phyloP scores from a whole-genome alignment of 2,113 vertebrate species.

The Ophiodon elongatus region DNA sequence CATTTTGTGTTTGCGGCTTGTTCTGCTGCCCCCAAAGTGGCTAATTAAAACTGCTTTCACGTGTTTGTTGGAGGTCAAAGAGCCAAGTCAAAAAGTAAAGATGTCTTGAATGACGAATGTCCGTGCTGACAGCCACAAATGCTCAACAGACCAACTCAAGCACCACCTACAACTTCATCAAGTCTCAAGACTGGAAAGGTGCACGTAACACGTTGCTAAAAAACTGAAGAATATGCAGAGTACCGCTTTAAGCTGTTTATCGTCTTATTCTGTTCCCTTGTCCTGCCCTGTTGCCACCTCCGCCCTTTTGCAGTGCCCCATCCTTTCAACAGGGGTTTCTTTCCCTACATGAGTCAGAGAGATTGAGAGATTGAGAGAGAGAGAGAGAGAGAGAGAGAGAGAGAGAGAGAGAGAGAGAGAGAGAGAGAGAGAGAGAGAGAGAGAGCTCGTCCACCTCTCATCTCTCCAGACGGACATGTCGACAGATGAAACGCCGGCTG shows the following conservation, averaged over 20 bases:
- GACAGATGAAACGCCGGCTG: slow-evolving; percentile 66
- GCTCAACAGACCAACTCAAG: neutral
- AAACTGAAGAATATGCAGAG: neutral
- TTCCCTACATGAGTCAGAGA: slow-evolving; percentile 63
- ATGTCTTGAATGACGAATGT: neutral
- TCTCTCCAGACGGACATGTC: slow-evolving; percentile 55
- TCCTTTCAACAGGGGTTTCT: slow-evolving; percentile 52
- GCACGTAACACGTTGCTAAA: neutral
- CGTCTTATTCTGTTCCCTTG: neutral
- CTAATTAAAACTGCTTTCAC: neutral
- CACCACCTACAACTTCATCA: neutral
- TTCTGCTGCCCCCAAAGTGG: neutral
- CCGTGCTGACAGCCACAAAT: neutral
- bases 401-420: slow-evolving; percentile 48
- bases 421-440: slow-evolving; percentile 22
- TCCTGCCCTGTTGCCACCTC: slow-evolving; percentile 15
- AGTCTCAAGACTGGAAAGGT: neutral
- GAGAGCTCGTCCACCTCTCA: slow-evolving; percentile 71
- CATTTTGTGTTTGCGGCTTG: neutral
- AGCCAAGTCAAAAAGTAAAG: neutral
- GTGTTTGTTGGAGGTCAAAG: neutral
- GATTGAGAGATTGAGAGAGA: slow-evolving; percentile 42
- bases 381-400: slow-evolving; percentile 47
- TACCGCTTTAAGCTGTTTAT: no score
- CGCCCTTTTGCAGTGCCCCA: slow-evolving; percentile 4